These are phyloP conservation scores for Palythoa grandis DNA, from an alignment of 92 coral and sea anemone genomes.

Conservation along the genomic window DNA sequence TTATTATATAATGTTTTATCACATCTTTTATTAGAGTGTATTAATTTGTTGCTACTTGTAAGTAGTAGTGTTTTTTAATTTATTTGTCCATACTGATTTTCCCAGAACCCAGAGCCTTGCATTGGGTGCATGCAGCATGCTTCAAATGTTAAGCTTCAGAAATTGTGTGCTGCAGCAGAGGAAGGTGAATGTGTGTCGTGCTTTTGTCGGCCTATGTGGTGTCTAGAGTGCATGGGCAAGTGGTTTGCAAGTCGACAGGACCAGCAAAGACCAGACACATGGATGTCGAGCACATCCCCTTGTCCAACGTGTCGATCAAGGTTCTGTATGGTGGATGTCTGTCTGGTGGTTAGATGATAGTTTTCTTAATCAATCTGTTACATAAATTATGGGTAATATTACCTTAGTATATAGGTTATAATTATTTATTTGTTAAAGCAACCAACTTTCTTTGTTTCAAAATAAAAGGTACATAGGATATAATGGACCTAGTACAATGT, in stretches of 20 bases:
- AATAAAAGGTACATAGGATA: no score
- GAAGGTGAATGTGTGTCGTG: slow-evolving; percentile 92
- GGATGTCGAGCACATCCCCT: slow-evolving; percentile 92
- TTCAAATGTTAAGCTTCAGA: slow-evolving; percentile 88
- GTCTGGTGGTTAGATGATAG: slow-evolving; percentile 68
- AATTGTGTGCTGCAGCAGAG: slow-evolving; percentile 80
- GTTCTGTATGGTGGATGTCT: slow-evolving; percentile 93
- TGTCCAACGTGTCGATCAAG: slow-evolving; percentile 95
- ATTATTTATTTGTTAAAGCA: no score
- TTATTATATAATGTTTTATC: no score
- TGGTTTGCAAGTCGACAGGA: slow-evolving; percentile 99
- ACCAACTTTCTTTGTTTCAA: no score
- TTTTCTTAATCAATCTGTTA: not conserved
- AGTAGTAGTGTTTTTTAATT: no score
- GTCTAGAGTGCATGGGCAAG: slow-evolving; percentile 97
- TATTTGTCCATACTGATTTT: not conserved
- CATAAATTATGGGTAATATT: not conserved
- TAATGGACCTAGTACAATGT: no score
- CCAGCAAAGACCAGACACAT: slow-evolving; percentile 85
- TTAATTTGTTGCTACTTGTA: no score
- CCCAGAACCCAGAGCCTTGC: slow-evolving; percentile 88
- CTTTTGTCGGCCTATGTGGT: slow-evolving; percentile 98
- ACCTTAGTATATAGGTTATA: no score
- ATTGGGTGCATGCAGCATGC: slow-evolving; percentile 96
- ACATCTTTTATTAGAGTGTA: no score